These are phyloP conservation scores for Agonopterix alstromeriana DNA, from an alignment of 2,888 invertebrate genomes.

Conservation along the genomic window DNA sequence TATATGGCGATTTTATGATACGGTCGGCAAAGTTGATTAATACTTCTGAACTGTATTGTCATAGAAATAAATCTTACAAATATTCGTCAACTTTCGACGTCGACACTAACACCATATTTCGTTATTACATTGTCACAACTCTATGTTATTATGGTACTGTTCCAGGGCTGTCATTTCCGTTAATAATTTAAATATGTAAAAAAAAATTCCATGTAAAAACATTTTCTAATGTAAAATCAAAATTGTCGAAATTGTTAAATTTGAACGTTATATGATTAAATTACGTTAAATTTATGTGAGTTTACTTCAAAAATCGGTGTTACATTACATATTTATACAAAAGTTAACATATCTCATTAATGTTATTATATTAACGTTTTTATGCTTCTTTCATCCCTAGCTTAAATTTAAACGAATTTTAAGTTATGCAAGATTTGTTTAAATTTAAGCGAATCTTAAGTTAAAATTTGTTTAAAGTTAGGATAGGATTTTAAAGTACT, in stretches of 20 bases:
- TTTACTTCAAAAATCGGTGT: conserved; percentile 24
- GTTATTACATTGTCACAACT: too few species aligned
- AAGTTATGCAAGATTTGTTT: not conserved
- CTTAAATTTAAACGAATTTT: conserved; percentile 14
- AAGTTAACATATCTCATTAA: conserved; percentile 55
- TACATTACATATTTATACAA: conserved; percentile 21
- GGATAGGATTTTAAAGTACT: conserved; percentile 1
- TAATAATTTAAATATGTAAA: too few species aligned
- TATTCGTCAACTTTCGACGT: not conserved
- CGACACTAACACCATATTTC: too few species aligned
- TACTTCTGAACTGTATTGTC: not conserved
- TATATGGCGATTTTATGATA: too few species aligned
- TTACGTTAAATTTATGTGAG: conserved; percentile 20
- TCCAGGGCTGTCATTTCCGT: too few species aligned
- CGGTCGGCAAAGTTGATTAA: too few species aligned
- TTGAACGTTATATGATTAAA: not conserved
- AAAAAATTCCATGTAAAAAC: too few species aligned
- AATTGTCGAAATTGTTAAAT: too few species aligned
- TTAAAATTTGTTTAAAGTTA: conserved; percentile 8
- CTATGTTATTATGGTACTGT: too few species aligned
- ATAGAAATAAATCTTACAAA: not conserved
- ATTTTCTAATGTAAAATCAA: too few species aligned
- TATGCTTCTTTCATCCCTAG: conserved; percentile 24
- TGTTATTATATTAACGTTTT: conserved; percentile 32
- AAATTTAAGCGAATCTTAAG: not conserved